phyloP scores from a whole-genome alignment of 2,113 vertebrate species.

The Pheucticus melanocephalus region DNA sequence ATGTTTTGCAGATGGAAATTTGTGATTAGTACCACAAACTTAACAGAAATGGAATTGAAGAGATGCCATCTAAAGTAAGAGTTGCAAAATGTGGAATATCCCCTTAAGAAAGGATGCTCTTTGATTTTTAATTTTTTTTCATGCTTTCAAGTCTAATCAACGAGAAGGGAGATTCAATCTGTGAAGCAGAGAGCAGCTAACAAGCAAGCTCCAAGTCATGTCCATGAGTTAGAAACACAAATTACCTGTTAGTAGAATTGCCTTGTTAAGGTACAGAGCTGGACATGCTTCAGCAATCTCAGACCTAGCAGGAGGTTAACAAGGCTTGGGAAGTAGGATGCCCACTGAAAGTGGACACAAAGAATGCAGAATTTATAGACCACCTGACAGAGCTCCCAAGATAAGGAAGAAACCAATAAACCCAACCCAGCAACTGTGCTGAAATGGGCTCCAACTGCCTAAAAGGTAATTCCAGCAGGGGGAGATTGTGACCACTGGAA shows the following conservation, averaged over 20 bases:
- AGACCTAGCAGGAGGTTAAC: background rate
- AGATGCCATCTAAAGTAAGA: background rate
- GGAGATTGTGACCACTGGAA: background rate
- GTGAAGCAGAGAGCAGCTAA: background rate
- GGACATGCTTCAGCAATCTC: background rate
- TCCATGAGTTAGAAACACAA: background rate
- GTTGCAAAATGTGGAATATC: background rate
- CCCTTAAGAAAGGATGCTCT: background rate
- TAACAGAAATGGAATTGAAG: background rate
- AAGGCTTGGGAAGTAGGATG: background rate
- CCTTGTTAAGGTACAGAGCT: background rate
- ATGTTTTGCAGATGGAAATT: background rate
- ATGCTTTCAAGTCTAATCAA: background rate
- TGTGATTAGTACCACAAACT: background rate
- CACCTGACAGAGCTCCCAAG: background rate
- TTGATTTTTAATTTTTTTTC: background rate
- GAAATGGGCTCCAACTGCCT: background rate
- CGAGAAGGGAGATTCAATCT: background rate
- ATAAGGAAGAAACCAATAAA: background rate
- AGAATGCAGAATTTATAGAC: background rate
- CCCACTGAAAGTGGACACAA: background rate
- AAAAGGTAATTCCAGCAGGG: background rate
- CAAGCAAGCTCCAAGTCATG: background rate
- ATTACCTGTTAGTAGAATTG: background rate
- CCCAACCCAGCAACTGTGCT: background rate